Base-by-base conservation (phyloP, 2,113 vertebrate genomes). In the Nestor notabilis region DNA sequence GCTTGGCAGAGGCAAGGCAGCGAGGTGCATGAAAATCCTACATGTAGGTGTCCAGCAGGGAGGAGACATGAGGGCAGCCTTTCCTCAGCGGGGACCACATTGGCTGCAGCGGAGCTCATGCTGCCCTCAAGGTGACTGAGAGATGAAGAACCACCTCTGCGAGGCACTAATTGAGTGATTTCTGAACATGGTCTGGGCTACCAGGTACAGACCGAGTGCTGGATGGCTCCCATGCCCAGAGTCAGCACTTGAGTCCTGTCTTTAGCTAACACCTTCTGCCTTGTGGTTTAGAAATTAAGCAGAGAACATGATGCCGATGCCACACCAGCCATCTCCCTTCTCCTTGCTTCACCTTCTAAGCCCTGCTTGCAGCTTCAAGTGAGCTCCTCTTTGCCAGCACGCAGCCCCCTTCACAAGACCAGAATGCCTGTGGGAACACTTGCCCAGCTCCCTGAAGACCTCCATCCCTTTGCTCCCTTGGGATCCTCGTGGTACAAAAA, bases 21-120 rank as follows among this genome's bases (percentile, higher is more conserved):
- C 0, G 9, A 68, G 49, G 3, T 55, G 4, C 10, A 0, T 41
- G 60, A 18, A 35, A 55, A 28, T 44, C 35, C 41, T 29, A 8
- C 3, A 0, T 47, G 43, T 10, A 79, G 39, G 23, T 20, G 56
- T 2, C 23, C 7, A 7, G 44, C 4, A 69, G 63, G 37, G 18
- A 88, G 47, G 39, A 79, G 47, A 17, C 18, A 3, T 0, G 37
- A 63, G 33, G 14, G 25, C 46, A 78, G 50, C 37, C 35, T 44
- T 64, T 72, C 64, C 76, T 77, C 77, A 31, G 27, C 1, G 1
- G 2, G 11, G 21, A 14, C 24, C 24, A 52, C 52, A 0, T 24
- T 2, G 2, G 20, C 47, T 69, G 33, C 29, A 33, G 13, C 7
- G 33, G 17, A 55, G 23, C 20, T 76, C 0, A 0, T 46, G 47